Conservation (phyloP, 2,797 vertebrate species). For the Prunella strophiata region DNA sequence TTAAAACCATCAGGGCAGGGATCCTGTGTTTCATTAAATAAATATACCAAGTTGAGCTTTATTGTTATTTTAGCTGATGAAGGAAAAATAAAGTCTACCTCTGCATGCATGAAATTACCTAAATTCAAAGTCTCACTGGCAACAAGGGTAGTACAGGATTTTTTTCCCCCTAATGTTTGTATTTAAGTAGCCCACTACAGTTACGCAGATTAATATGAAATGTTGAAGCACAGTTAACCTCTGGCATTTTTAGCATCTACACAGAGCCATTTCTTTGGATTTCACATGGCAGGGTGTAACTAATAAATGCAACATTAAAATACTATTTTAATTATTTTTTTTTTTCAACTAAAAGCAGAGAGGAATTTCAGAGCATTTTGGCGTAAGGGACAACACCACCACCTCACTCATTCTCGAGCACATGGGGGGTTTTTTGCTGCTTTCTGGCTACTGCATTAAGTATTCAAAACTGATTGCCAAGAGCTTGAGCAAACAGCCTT, state of each 20-base stretch:
- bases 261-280: not conserved
- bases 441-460: not conserved
- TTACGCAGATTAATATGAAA: not conserved
- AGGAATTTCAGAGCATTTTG: not conserved
- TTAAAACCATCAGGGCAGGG: conserved; percentile 72
- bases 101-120: conserved; percentile 47
- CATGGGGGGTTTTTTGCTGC: not conserved
- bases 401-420: not conserved
- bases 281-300: not conserved
- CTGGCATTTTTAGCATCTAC: not conserved
- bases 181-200: conserved; percentile 6
- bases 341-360: not conserved
- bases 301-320: not conserved
- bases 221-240: not conserved
- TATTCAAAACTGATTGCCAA: conserved; percentile 16
- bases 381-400: not conserved
- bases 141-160: not conserved
- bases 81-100: conserved; percentile 51
- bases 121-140: conserved; percentile 3
- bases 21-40: conserved; percentile 69
- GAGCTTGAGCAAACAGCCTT: conserved; percentile 21
- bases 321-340: not conserved
- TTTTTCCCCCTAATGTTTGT: not conserved
- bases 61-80: conserved; percentile 64
- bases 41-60: conserved; percentile 58